Evolutionary conservation across 2,113 vertebrate genomes (phyloP).

Genomic region (Ondatra zibethicus): DNA sequence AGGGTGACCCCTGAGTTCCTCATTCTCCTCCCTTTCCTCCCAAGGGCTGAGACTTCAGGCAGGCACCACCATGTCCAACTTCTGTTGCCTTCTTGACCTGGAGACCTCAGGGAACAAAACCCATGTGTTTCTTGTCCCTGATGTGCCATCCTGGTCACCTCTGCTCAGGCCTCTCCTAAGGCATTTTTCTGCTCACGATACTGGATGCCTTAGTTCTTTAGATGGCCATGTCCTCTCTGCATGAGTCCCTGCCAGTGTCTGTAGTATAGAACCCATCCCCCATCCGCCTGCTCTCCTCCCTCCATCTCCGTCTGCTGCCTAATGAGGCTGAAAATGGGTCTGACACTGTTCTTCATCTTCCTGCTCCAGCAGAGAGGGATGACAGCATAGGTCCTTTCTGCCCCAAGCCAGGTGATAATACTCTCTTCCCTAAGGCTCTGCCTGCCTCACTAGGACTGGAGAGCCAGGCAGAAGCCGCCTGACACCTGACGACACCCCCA

Average conservation of each 20-base stretch:
- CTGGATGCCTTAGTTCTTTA: neutral
- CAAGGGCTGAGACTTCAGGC: neutral
- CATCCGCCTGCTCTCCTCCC: constrained; percentile 56
- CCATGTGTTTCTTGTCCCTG: neutral
- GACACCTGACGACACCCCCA: neutral
- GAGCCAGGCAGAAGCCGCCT: neutral
- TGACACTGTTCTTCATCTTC: constrained; percentile 80
- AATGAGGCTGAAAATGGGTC: constrained; percentile 81
- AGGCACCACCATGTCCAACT: neutral
- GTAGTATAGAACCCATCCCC: constrained; percentile 62
- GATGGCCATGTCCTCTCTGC: neutral
- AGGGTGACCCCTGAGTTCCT: neutral
- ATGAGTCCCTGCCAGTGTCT: neutral
- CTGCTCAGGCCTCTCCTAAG: neutral
- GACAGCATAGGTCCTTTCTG: constrained; percentile 48
- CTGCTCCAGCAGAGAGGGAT: constrained; percentile 17
- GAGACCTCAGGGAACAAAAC: neutral
- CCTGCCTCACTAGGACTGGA: neutral
- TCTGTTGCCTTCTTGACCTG: neutral
- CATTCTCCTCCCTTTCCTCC: neutral
- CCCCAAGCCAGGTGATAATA: constrained; percentile 13
- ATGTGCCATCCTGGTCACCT: too few relatives aligned
- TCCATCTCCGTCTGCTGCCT: constrained; percentile 77
- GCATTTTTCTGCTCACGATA: neutral
- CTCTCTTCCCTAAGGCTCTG: neutral